These are phyloP conservation scores for Gnathonemus echidnorhynchus DNA, from an alignment of 2,113 vertebrate genomes.

Conservation along the genomic window DNA sequence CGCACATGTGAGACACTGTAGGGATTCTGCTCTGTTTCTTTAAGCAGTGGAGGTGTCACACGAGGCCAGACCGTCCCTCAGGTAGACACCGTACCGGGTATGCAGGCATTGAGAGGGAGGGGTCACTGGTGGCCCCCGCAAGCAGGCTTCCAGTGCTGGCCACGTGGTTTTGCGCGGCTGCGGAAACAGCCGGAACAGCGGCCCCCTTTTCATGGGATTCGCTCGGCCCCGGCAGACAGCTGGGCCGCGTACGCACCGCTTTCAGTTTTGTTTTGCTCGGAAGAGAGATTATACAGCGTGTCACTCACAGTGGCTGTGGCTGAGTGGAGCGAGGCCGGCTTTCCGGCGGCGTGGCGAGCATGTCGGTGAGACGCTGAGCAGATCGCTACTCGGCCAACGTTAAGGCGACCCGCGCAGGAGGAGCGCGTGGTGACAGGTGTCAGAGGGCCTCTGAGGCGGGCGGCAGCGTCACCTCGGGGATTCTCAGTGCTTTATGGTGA, in stretches of 20 bases:
- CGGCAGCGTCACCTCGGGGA: neutral
- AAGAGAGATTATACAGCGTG: neutral
- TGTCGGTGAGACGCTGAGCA: neutral
- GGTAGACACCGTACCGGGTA: slow-evolving; percentile 31
- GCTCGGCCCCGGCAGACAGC: neutral
- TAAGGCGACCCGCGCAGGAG: neutral
- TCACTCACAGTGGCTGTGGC: neutral
- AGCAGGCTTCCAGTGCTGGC: slow-evolving; percentile 15
- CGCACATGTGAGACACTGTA: slow-evolving; percentile 62
- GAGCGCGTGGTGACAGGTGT: neutral
- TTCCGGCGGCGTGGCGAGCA: neutral
- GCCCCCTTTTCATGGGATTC: slow-evolving; percentile 10
- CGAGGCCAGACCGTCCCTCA: slow-evolving; percentile 50
- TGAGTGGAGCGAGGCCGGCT: neutral
- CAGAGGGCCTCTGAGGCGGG: neutral
- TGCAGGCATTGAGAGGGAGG: slow-evolving; percentile 27
- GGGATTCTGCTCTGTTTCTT: slow-evolving; percentile 65
- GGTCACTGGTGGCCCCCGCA: slow-evolving; percentile 1
- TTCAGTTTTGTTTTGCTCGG: neutral
- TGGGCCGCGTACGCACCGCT: neutral
- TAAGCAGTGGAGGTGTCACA: slow-evolving; percentile 62
- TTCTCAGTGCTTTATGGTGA: neutral
- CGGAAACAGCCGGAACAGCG: slow-evolving; percentile 26
- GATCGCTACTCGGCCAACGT: neutral
- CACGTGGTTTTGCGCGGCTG: slow-evolving; percentile 26